A percentile compares a stretch with the other conserved stretches of the same genome.
Evolutionary conservation across 2,797 vertebrate genomes (phyloP).

Genomic region (Coccyzus lansbergi): DNA sequence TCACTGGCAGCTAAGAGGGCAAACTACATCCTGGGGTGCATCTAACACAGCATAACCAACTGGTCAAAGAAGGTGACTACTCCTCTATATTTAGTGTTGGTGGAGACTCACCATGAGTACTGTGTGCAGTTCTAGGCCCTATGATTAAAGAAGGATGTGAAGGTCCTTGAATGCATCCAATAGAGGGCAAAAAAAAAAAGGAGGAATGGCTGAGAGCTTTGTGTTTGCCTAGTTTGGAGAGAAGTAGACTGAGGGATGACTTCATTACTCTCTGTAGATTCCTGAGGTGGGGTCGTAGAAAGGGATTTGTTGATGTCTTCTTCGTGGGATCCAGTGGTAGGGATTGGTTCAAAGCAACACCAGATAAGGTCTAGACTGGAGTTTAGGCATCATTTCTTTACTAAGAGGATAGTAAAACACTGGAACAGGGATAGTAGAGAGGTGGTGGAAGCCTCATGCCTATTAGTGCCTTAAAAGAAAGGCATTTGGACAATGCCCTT

Average conservation of each 20-base stretch:
- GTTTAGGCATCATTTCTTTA: neutral
- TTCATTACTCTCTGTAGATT: no score
- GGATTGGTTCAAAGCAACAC: neutral
- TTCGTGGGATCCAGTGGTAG: no score
- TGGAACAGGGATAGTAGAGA: neutral
- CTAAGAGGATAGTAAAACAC: neutral
- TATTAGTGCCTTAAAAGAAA: neutral
- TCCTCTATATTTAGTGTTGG: rapidly evolving
- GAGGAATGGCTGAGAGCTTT: neutral
- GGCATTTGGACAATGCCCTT: neutral
- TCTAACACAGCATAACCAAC: neutral
- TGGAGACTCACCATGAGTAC: neutral
- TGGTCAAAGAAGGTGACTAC: rapidly evolving
- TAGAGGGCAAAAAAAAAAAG: neutral
- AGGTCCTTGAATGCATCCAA: neutral
- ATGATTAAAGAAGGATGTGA: neutral
- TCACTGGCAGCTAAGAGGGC: neutral
- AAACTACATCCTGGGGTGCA: rapidly evolving
- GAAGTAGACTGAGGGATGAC: neutral
- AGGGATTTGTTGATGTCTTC: no score
- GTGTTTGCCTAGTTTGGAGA: neutral
- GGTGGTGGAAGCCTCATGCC: rapidly evolving
- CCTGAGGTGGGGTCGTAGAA: no score
- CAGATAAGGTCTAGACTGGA: neutral
- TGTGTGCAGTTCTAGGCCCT: no score